Base-by-base conservation (phyloP, 2,113 vertebrate species). In the Pardalotus punctatus region DNA sequence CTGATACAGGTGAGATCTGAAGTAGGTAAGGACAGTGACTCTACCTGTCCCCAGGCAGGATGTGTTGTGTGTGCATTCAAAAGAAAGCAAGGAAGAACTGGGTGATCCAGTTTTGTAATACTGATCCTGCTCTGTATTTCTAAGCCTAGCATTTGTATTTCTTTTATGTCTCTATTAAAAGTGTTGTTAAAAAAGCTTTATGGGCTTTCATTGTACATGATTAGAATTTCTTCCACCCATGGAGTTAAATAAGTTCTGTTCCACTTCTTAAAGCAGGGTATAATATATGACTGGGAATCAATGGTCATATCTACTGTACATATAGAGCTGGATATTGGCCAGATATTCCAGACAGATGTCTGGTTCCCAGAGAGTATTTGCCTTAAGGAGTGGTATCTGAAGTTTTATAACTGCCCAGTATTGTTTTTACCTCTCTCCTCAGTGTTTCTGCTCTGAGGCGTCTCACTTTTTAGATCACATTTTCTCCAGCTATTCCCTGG, bases 291-390 rank as follows among this genome's bases (percentile, higher is more conserved):
- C 85, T 81, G 54, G n/a, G 60, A 93, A 96, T 96, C 92, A 83
- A 96, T 92, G 69, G 35, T 47, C 64, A 5, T 90, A 92, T 86
- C 90, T 93, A 86, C 64, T 94, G 79, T 93, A 94, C 85, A 90
- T 77, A 90, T 1, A 74, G 60, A 92, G 19, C 67, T 95, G 90
- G 93, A 95, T 48, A 71, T 48, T 12, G 1, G 81, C 92, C 93
- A 96, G 74, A 43, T 94, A 88, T 83, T 94, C 79, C 88, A 95
- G 94, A 96, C 85, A 83, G 47, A 81, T 83, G 81, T 92, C 92
- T 96, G 90, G 90, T 90, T 97, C 85, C 79, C 87, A 86, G 88
- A 58, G 45, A 64, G 22, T 61, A 80, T 90, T 94, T 92, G 51
- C 33, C 67, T 78, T 64, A 88, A 88, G 79, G 67, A 94, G 27